Conservation (phyloP, 1,140 invertebrate genomes). For the Neomicropteryx cornuta region DNA sequence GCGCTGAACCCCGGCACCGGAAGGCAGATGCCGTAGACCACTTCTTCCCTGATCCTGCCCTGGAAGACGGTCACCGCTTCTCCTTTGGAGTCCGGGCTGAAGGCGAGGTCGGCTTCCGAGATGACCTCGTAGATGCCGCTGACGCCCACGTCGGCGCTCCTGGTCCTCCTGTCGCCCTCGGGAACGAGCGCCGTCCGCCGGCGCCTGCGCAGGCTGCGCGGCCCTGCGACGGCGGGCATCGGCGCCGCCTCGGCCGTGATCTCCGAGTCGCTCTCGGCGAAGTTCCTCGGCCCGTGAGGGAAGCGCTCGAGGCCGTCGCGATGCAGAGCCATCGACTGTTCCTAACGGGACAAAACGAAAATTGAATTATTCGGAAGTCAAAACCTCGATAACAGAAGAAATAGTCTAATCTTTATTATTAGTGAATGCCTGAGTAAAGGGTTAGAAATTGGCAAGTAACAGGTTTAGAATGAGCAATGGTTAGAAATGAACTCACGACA, state of each 20-base stretch:
- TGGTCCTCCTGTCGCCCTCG: conserved; percentile 60
- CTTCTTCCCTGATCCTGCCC: conserved; percentile 74
- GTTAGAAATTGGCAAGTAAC: too few relatives aligned
- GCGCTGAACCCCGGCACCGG: conserved; percentile 80
- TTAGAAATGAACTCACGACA: conserved; percentile 24
- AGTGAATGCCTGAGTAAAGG: too few relatives aligned
- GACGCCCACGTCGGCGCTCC: conserved; percentile 76
- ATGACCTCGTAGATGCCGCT: conserved; percentile 85
- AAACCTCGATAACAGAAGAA: neutral
- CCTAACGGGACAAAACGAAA: neutral
- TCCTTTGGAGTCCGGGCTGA: conserved; percentile 66
- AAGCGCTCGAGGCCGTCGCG: conserved; percentile 58
- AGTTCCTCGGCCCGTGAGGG: conserved; percentile 67
- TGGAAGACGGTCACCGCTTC: conserved; percentile 80
- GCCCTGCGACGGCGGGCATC: conserved; percentile 43
- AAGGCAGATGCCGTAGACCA: conserved; percentile 85
- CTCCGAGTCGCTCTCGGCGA: conserved; percentile 21
- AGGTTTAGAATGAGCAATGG: too few relatives aligned
- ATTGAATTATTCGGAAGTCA: neutral
- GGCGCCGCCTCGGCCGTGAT: conserved; percentile 25
- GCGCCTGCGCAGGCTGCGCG: conserved; percentile 42
- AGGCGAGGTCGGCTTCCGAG: conserved; percentile 83
- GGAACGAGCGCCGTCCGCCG: conserved; percentile 56
- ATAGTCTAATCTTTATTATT: too few relatives aligned
- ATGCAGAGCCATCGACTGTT: conserved; percentile 17